Base-by-base conservation (phyloP, 2,797 vertebrate genomes). In the Ataeniobius toweri region DNA sequence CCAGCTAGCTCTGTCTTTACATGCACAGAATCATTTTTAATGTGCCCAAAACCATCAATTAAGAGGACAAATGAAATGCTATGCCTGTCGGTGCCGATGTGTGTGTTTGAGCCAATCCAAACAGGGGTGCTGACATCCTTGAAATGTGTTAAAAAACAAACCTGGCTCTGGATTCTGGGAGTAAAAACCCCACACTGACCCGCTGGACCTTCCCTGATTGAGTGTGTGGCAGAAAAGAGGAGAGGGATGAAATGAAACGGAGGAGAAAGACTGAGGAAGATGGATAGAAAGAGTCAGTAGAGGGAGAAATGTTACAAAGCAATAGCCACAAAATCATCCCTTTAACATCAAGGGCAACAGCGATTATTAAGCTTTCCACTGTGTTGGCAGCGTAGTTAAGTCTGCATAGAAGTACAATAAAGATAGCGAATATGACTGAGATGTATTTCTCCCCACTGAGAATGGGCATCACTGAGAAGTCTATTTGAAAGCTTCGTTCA, bases 371-470 rank as follows among this genome's bases (percentile, higher is more conserved):
- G 90, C 90, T 82, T 84, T 86, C 71, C 69, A 78, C 78, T 83
- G 87, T 90, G 83, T 74, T 82, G 83, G 90, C 91, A 88, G 88
- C 85, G 58, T 76, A 90, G 91, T 92, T 85, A 92, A 88, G 86
- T 90, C 91, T 80, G 88, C 85, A 89, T 91, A 85, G 86, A 89
- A 91, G 91, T 84, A 91, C 92, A 91, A 93, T 94, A 92, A 93
- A 93, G 94, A 94, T 91, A 92, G 87, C 24, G 82, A 91, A 80
- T 93, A 92, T 92, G 93, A 94, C 86, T 82, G 92, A 92, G 93
- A 93, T 85, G 86, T 93, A 89, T 93, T 91, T 85, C 86, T 73
- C 88, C 80, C 86, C 7, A 80, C 91, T 72, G 87, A 89, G 90
- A 89, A 86, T 48, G 85, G 85, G 87, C 86, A 91, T 92, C 90